Percentiles rank a stretch among this genome's conserved stretches.
Conservation (phyloP, 2,888 invertebrate genomes). For the Acrocera orbiculus region DNA sequence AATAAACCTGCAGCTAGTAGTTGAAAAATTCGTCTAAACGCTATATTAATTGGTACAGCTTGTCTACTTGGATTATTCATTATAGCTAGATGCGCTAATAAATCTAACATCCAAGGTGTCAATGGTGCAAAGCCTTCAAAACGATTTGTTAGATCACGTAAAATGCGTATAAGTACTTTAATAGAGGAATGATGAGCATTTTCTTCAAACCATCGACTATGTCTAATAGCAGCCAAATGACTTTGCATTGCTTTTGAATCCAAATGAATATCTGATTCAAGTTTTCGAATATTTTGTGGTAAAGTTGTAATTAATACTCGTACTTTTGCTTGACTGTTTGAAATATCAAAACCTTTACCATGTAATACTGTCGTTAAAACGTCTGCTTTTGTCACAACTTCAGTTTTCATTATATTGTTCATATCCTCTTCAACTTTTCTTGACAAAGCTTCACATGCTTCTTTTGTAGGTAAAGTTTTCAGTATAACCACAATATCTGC, state of each 20-base stretch:
- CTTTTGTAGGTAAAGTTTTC: constrained; percentile 92
- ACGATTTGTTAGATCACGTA: constrained; percentile 79
- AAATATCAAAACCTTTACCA: constrained; percentile 77
- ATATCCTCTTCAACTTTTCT: constrained; percentile 75
- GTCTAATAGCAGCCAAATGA: constrained; percentile 84
- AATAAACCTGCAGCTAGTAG: constrained; percentile 86
- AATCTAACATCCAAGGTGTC: constrained; percentile 92
- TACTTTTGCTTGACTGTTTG: constrained; percentile 68
- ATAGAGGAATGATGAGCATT: constrained; percentile 94
- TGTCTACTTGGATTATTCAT: constrained; percentile 91
- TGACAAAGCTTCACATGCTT: constrained; percentile 82
- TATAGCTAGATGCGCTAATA: constrained; percentile 87
- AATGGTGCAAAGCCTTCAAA: constrained; percentile 82
- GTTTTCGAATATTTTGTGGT: constrained; percentile 79
- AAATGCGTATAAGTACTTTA: constrained; percentile 79
- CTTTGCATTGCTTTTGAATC: constrained; percentile 65
- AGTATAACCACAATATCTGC: constrained; percentile 94
- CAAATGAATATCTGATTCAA: constrained; percentile 72
- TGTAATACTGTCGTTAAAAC: constrained; percentile 32
- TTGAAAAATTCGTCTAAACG: constrained; percentile 79
- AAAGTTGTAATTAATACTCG: constrained; percentile 84
- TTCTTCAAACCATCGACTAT: constrained; percentile 96
- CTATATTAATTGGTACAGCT: constrained; percentile 79
- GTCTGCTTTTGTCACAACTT: constrained; percentile 43
- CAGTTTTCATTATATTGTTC: constrained; percentile 49